Evolutionary conservation across 2,113 vertebrate species (phyloP).

Genomic region (Vombatus ursinus): DNA sequence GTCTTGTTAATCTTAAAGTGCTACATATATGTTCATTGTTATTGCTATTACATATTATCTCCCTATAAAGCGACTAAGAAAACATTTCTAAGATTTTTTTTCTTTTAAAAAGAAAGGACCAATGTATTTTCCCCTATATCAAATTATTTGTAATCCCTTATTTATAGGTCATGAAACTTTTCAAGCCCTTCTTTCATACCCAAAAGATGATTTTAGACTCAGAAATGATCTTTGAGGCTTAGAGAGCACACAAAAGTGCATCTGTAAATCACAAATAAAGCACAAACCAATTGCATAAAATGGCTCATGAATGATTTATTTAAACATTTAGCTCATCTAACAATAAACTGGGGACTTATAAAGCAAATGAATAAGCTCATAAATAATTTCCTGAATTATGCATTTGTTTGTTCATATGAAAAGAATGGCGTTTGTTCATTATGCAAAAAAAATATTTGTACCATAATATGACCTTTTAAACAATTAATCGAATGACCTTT

Average conservation of each 20-base stretch:
- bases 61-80: not conserved
- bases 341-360: conserved; percentile 37
- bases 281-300: conserved; percentile 56
- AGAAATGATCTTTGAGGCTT: conserved; percentile 47
- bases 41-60: not conserved
- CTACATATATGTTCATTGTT: not conserved
- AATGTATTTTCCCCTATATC: not conserved
- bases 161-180: conserved; percentile 17
- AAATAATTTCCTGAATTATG: conserved; percentile 67
- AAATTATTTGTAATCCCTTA: conserved; percentile 52
- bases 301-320: conserved; percentile 66
- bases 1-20: not conserved
- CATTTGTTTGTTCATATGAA: conserved; percentile 52
- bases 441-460: conserved; percentile 48
- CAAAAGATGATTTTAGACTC: too few relatives aligned
- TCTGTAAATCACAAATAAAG: conserved; percentile 49
- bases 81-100: not conserved
- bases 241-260: conserved; percentile 55
- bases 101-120: not conserved
- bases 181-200: not conserved
- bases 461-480: conserved; percentile 33
- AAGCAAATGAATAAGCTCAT: conserved; percentile 65
- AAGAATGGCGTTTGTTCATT: not conserved
- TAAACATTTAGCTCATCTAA: conserved; percentile 48
- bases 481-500: conserved; percentile 18